Evolutionary conservation across 2,113 vertebrate genomes (phyloP).

Genomic region (Amphiprion ocellaris): DNA sequence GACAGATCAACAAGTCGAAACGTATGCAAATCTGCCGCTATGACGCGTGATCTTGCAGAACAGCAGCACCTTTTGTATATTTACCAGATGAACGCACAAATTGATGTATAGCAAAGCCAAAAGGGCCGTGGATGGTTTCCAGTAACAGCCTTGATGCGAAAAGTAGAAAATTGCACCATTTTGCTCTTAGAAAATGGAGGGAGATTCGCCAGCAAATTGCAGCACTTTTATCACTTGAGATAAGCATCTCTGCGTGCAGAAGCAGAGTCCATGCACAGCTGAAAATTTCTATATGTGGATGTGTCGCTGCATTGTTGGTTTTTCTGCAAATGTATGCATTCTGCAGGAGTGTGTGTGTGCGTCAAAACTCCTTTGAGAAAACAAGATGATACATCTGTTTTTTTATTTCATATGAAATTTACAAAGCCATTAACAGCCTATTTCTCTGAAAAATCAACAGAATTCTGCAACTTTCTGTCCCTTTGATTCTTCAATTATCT

Average conservation of each 20-base stretch:
- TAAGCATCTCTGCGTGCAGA: constrained; percentile 23
- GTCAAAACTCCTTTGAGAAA: too few relatives aligned
- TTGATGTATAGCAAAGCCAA: constrained; percentile 3
- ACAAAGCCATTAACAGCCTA: not conserved
- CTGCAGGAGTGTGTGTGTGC: too few relatives aligned
- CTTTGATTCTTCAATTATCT: too few relatives aligned
- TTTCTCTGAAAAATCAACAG: not conserved
- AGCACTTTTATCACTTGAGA: constrained; percentile 54
- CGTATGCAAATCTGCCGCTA: not conserved
- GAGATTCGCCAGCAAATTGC: constrained; percentile 58
- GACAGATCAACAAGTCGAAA: not conserved
- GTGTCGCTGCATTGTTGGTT: not conserved
- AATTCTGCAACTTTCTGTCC: too few relatives aligned
- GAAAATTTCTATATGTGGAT: not conserved
- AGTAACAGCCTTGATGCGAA: constrained; percentile 32
- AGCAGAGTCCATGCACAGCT: not conserved
- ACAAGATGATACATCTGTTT: not conserved
- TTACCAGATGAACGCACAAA: constrained; percentile 19
- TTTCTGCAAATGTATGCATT: not conserved
- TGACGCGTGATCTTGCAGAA: not conserved
- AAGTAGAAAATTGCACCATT: constrained; percentile 66
- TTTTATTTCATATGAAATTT: not conserved
- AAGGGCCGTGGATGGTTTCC: constrained; percentile 19
- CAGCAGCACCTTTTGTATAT: not conserved
- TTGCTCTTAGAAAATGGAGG: constrained; percentile 43